These are phyloP conservation scores for Notechis scutatus DNA, from an alignment of 2,113 vertebrate species.

Conservation along the genomic window DNA sequence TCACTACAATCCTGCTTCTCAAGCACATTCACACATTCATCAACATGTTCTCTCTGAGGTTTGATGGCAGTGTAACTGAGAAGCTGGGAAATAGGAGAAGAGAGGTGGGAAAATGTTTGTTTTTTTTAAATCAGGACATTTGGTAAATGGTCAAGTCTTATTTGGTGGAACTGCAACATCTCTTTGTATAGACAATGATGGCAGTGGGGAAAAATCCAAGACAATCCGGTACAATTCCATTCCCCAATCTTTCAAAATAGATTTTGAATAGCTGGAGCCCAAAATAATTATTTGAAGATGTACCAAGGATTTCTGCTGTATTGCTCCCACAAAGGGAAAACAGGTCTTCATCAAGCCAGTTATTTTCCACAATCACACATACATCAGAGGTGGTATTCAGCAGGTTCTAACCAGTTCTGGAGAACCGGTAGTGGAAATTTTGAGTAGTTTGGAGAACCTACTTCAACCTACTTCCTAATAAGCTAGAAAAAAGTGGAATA, in stretches of 20 bases:
- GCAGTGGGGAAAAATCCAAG: not conserved
- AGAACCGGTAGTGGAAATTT: no score
- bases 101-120: not conserved
- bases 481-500: no score
- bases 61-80: not conserved
- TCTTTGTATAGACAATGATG: not conserved
- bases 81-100: not conserved
- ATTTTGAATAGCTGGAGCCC: not conserved
- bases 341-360: not conserved
- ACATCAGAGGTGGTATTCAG: no score
- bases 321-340: not conserved
- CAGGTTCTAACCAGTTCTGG: no score
- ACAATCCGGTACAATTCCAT: not conserved
- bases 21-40: not conserved
- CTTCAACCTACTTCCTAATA: no score
- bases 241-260: not conserved
- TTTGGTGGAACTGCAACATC: not conserved
- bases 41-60: not conserved
- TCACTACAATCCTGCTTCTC: not conserved
- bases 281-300: not conserved
- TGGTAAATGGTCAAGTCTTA: not conserved
- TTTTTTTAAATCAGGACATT: not conserved
- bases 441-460: no score
- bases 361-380: not conserved
- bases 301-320: rapidly evolving